Evolutionary conservation across 2,888 invertebrate species (phyloP).

Genomic region (Drosophila histrio): DNA sequence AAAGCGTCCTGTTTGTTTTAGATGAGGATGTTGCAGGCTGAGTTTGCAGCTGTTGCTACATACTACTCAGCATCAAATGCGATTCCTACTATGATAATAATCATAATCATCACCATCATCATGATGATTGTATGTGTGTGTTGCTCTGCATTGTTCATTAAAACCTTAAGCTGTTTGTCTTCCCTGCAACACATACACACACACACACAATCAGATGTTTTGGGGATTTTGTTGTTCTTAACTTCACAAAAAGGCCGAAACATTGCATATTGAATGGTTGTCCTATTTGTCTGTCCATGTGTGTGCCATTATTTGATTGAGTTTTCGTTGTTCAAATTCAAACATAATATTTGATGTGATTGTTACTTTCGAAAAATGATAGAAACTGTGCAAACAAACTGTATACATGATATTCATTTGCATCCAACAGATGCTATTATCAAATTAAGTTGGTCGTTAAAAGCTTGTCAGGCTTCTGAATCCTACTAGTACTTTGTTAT

Average conservation of each 20-base stretch:
- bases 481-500: neutral
- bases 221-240: constrained; percentile 43
- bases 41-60: constrained; percentile 28
- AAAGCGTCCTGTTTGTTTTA: constrained; percentile 53
- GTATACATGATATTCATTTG: constrained; percentile 15
- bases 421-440: constrained; percentile 19
- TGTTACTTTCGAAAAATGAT: constrained; percentile 55
- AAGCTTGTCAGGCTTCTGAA: constrained; percentile 20
- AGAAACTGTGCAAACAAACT: constrained; percentile 52
- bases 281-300: constrained; percentile 1
- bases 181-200: constrained; percentile 28
- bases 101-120: constrained; percentile 8
- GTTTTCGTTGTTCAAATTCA: constrained; percentile 49
- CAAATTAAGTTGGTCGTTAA: constrained; percentile 24
- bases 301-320: constrained; percentile 47
- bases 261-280: constrained; percentile 48
- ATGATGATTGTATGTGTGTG: constrained; percentile 8
- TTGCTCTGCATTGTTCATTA: constrained; percentile 41
- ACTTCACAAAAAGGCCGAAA: constrained; percentile 58
- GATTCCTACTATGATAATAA: constrained; percentile 44
- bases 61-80: constrained; percentile 28
- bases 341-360: constrained; percentile 70
- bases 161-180: constrained; percentile 67
- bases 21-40: constrained; percentile 10
- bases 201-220: constrained; percentile 12